Evolutionary conservation across 1,140 invertebrate genomes (phyloP).

Genomic region (Danaus melanippus): DNA sequence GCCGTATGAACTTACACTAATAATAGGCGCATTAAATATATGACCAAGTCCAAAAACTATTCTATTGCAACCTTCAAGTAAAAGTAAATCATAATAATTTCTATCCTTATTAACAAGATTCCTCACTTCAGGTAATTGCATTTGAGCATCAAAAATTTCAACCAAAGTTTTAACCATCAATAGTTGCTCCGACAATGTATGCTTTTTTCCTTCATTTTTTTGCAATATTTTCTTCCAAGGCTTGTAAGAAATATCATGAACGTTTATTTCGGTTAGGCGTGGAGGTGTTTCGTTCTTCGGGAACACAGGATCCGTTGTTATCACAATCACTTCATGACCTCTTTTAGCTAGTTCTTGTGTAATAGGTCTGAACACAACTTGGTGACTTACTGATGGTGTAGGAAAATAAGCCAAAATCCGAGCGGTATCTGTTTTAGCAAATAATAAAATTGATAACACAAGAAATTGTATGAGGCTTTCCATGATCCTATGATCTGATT

Average conservation of each 20-base stretch:
- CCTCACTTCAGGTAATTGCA: constrained; percentile 32
- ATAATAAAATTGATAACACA: no score
- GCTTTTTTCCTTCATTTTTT: constrained; percentile 8
- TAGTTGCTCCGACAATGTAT: constrained; percentile 15
- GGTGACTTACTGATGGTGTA: constrained; percentile 60
- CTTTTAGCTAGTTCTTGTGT: constrained; percentile 43
- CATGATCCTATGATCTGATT: no score
- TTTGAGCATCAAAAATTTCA: constrained; percentile 29
- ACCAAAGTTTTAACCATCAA: constrained; percentile 18
- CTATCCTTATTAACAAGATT: constrained; percentile 31
- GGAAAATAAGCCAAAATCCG: constrained; percentile 67
- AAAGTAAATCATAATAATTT: constrained; percentile 40
- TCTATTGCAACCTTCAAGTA: constrained; percentile 36
- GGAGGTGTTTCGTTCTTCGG: constrained; percentile 29
- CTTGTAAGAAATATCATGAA: constrained; percentile 31
- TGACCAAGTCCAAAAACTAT: constrained; percentile 39
- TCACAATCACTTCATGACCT: constrained; percentile 61
- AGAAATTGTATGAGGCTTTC: no score
- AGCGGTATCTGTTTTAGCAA: constrained; percentile 5
- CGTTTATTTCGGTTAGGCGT: constrained; percentile 40
- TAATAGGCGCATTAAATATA: constrained; percentile 51
- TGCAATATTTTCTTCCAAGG: constrained; percentile 22
- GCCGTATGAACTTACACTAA: constrained; percentile 49
- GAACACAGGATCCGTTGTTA: constrained; percentile 34
- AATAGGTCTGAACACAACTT: constrained; percentile 54